Evolutionary conservation across 2,888 invertebrate genomes (phyloP), one percentile per base, ranked within the genome.

Genomic region (Euplexia lucipara): DNA sequence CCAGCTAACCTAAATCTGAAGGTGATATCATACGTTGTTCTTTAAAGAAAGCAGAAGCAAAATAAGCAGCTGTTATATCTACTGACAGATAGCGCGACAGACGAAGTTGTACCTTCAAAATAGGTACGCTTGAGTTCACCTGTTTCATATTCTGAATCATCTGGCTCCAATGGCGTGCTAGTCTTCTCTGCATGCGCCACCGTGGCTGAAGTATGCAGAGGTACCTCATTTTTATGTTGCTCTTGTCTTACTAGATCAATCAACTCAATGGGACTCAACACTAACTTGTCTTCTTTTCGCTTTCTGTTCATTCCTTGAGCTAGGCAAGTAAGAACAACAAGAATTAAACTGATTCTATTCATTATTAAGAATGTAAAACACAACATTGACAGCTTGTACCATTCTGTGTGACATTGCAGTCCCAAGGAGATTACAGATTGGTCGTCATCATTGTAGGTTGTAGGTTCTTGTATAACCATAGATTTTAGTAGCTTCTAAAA

Each of bases 241-340:
- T 91, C 90, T 63, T 87, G 66, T 56, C 83, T 61, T 6, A 91
- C 83, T 14, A 90, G 79, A 58, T 90, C 87, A n/a, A 90, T 83
- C 14, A 91, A 69, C 44, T 90, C 88, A 10, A 84, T 70, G 3
- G 90, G 85, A 65, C 85, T 86, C 26, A 91, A 70, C 2, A 86
- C 51, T 8, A 88, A 39, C 58, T 83, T 88, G 32, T 86, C 87
- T 18, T 85, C 84, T 35, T 83, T 76, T 42, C 56, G 72, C 41
- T 69, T 74, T 41, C 63, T 65, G 4, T 65, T 63, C 60, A 53
- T 59, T 32, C 75, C 68, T 16, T 49, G 60, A 48, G 54, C 32
- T n/a, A 77, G 7, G 37, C 51, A 60, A 42, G 45, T 20, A 6
- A 78, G 30, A 35, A 45, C 20, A 30, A 70, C 12, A n/a, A 78